These are phyloP conservation scores for Brenthis daphne DNA, from an alignment of 2,888 invertebrate species.

Conservation along the genomic window DNA sequence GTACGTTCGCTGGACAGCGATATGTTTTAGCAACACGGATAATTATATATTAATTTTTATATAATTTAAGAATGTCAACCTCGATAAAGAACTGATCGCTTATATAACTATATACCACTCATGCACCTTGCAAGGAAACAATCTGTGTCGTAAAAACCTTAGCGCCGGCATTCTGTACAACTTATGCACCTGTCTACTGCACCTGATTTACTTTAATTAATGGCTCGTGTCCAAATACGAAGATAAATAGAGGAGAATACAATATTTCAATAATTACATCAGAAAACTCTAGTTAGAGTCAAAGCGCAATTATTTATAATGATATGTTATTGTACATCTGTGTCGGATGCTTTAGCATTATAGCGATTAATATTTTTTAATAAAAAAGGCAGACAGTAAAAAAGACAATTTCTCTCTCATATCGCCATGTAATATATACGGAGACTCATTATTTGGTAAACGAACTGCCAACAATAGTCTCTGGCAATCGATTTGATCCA, in stretches of 20 bases:
- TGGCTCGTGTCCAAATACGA: conserved; percentile 3
- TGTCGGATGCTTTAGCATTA: conserved; percentile 1
- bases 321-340: not conserved
- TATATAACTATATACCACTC: not conserved
- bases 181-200: conserved; percentile 10
- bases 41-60: conserved; percentile 16
- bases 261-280: not conserved
- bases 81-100: not conserved
- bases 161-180: conserved; percentile 9
- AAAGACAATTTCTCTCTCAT: conserved; percentile 1
- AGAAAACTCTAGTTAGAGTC: not conserved
- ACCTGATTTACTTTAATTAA: conserved; percentile 13
- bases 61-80: conserved; percentile 6
- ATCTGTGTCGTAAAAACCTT: conserved; percentile 7
- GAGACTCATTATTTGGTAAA: conserved; percentile 29
- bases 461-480: conserved; percentile 38
- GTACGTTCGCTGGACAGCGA: not conserved
- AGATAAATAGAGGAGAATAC: not conserved
- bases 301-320: not conserved
- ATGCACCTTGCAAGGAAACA: conserved; percentile 6
- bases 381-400: not conserved
- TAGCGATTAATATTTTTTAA: not conserved
- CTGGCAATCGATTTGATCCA: conserved; percentile 43
- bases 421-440: conserved; percentile 16
- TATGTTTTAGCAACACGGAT: conserved; percentile 7